Base-by-base conservation (phyloP, 1,140 invertebrate genomes). In the Spodoptera frugiperda region DNA sequence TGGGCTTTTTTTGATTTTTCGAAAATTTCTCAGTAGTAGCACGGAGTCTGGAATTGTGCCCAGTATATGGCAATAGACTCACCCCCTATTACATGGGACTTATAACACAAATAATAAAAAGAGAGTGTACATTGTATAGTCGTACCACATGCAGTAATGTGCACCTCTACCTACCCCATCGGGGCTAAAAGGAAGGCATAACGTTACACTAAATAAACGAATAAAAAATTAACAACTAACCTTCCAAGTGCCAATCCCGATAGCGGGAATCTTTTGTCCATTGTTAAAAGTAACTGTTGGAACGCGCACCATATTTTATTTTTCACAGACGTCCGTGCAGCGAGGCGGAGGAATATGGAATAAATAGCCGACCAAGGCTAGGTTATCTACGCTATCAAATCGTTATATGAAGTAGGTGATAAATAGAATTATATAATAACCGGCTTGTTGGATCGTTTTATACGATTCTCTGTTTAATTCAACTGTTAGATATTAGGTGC, bases 211-310 rank as follows among this genome's bases (percentile, higher is more conserved):
- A 30, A 21, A 54, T 39, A n/a, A 71, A 73, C 25, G 46, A 63
- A 25, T 21, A 21, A 12, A 55, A 51, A n/a, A 25, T 33, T 48
- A 61, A 65, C 8, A 53, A 92, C 92, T 94, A 93, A 96, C 96
- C 85, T 96, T 95, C 96, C 96, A 97, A 9, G 97, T 97, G 49
- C 97, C 97, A 11, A 97, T 89, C 3, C 97, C 97, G 59, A 97
- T 79, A 1, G 95, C 87, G 0, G 97, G 97, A 61, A 96, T 95
- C 75, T 94, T 81, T 46, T 89, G 77, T 39, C 96, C 96, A 89
- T 95, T 96, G 82, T 95, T 96, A 3, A 97, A 87, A 10, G n/a
- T 71, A 0, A 63, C 39, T 2, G 72, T 63, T 11, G 72, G 72
- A 5, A 74, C 57, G 2, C 48, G 55, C 57, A 48, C 72, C 72